phyloP scores from a whole-genome alignment of 2,113 vertebrate genomes.

The Xenopus tropicalis region DNA sequence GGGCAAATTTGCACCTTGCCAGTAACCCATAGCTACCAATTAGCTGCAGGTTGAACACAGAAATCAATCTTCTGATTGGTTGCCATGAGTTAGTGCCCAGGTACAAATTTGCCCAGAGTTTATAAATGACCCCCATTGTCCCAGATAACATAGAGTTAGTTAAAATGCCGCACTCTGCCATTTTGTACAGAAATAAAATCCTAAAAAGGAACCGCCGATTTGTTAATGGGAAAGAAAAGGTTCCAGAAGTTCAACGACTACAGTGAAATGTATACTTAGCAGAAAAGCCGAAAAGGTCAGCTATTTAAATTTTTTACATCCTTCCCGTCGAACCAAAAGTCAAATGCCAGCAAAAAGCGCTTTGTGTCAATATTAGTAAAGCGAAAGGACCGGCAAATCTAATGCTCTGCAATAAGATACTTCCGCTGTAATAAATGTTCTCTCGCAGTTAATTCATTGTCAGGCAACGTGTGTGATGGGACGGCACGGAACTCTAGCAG shows the following conservation, averaged over 20 bases:
- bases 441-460: not conserved
- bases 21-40: too few relatives aligned
- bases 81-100: too few relatives aligned
- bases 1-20: too few relatives aligned
- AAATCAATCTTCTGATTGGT: too few relatives aligned
- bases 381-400: not conserved
- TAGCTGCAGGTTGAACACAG: too few relatives aligned
- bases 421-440: not conserved
- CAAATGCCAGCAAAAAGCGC: slow-evolving; percentile 13
- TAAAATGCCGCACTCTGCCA: too few relatives aligned
- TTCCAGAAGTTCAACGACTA: not conserved
- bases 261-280: slow-evolving; percentile 9
- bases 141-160: too few relatives aligned
- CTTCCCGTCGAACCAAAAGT: slow-evolving; percentile 8
- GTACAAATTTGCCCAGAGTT: too few relatives aligned
- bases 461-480: not conserved
- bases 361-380: slow-evolving; percentile 6
- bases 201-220: not conserved
- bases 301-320: slow-evolving; percentile 10
- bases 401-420: not conserved
- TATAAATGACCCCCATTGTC: too few relatives aligned
- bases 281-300: slow-evolving; percentile 14
- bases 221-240: not conserved
- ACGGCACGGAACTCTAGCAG: not conserved
- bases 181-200: too few relatives aligned